Percentiles rank a stretch among this genome's conserved stretches.
These are phyloP conservation scores for Xenus cinereus DNA, from an alignment of 2,113 vertebrate species.

Conservation along the genomic window DNA sequence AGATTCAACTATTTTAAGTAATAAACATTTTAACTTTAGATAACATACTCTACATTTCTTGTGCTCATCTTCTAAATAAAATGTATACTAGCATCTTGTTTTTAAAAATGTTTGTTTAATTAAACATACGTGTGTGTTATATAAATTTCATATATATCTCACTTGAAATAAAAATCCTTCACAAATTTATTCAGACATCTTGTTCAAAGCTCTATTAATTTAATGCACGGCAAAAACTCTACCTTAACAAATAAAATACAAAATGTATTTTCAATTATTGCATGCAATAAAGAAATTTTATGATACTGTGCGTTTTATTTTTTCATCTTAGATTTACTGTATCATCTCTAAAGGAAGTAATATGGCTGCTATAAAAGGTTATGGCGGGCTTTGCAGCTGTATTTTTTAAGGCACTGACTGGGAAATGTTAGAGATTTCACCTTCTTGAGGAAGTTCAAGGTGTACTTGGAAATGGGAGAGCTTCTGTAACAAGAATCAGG, in stretches of 20 bases:
- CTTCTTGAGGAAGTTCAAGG: neutral
- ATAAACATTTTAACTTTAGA: neutral
- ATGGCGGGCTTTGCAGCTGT: neutral
- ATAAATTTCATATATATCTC: neutral
- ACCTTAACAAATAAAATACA: neutral
- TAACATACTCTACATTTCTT: neutral
- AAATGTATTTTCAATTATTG: slow-evolving; percentile 6
- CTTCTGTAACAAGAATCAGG: neutral
- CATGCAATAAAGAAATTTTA: neutral
- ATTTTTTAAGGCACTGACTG: neutral
- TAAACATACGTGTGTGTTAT: neutral
- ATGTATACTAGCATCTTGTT: neutral
- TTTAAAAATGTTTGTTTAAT: neutral
- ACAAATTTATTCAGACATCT: neutral
- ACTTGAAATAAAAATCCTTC: neutral
- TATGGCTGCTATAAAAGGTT: slow-evolving; percentile 4
- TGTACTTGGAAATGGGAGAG: neutral
- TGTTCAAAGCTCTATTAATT: neutral
- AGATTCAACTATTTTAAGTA: neutral
- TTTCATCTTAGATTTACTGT: neutral
- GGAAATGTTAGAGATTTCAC: neutral
- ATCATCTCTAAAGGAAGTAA: slow-evolving; percentile 8
- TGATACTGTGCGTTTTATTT: neutral
- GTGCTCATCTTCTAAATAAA: neutral
- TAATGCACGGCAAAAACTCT: neutral